phyloP scores from a whole-genome alignment of 2,797 vertebrate genomes.

The Nyctalus aviator region DNA sequence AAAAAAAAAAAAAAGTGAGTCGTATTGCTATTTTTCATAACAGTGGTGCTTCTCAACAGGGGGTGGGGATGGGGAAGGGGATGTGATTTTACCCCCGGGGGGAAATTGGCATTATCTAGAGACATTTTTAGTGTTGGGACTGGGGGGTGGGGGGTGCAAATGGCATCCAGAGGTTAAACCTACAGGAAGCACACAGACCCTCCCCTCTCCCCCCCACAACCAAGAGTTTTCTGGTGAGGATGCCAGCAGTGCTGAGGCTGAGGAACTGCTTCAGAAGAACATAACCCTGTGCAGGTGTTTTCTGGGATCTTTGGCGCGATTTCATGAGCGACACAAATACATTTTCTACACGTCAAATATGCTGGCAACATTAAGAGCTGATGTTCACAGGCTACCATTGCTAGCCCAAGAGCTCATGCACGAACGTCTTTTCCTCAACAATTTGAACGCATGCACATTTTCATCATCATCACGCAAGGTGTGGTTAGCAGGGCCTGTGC shows the following conservation, averaged over 20 bases:
- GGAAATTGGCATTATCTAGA: not conserved
- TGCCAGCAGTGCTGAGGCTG: not conserved
- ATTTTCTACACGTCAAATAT: not conserved
- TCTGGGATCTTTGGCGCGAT: not conserved
- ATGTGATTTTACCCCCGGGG: not conserved
- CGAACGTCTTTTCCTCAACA: not conserved
- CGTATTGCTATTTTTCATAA: conserved; percentile 5
- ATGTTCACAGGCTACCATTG: not conserved
- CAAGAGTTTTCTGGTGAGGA: not conserved
- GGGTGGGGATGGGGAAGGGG: too few species aligned
- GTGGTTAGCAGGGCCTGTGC: not conserved
- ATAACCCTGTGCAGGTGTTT: not conserved
- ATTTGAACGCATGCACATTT: not conserved
- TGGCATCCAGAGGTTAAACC: not conserved
- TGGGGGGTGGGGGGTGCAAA: not conserved
- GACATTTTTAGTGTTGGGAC: not conserved
- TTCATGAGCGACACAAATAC: not conserved
- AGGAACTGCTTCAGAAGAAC: not conserved
- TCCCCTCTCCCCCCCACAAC: not conserved
- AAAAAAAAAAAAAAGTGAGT: too few species aligned
- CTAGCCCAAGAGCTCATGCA: not conserved
- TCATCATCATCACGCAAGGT: not conserved
- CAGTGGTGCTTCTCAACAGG: not conserved
- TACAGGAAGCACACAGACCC: not conserved
- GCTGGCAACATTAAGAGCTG: not conserved